These are phyloP conservation scores for Drosophila azteca DNA, from an alignment of 1,140 invertebrate species.

Conservation along the genomic window DNA sequence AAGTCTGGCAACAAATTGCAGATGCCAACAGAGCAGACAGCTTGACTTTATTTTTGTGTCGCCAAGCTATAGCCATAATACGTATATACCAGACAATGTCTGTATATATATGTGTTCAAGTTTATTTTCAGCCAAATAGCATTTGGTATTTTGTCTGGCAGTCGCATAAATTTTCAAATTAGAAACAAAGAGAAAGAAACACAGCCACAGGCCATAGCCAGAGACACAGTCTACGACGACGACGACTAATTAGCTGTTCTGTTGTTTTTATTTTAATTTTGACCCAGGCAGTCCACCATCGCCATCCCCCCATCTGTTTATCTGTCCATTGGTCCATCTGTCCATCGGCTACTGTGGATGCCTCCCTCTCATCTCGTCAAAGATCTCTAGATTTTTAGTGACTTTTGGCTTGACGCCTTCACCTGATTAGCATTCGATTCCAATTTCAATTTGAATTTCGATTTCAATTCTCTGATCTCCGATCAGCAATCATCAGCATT, in stretches of 20 bases:
- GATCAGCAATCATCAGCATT: slow-evolving; percentile 31
- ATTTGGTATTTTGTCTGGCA: slow-evolving; percentile 70
- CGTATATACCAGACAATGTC: slow-evolving; percentile 22
- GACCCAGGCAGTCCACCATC: slow-evolving; percentile 31
- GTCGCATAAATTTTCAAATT: slow-evolving; percentile 68
- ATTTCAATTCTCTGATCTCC: slow-evolving; percentile 5
- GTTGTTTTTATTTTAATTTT: slow-evolving; percentile 68
- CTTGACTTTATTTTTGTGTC: slow-evolving; percentile 65
- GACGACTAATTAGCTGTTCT: slow-evolving; percentile 69
- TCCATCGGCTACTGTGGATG: slow-evolving; percentile 31
- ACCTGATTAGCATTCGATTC: slow-evolving; percentile 40
- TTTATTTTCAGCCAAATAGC: slow-evolving; percentile 73
- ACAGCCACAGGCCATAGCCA: not conserved
- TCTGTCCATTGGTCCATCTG: slow-evolving; percentile 9
- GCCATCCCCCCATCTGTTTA: too few relatives aligned
- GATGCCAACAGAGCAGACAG: slow-evolving; percentile 59
- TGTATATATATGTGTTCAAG: slow-evolving; percentile 28
- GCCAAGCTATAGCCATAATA: slow-evolving; percentile 25
- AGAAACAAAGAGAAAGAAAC: slow-evolving; percentile 54
- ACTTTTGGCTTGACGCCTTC: slow-evolving; percentile 47
- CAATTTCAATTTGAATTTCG: slow-evolving; percentile 36
- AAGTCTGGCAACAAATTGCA: slow-evolving; percentile 52
- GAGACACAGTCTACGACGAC: slow-evolving; percentile 27
- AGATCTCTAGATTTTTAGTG: slow-evolving; percentile 19
- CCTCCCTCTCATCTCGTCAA: slow-evolving; percentile 5